These are phyloP conservation scores for Eciton burchellii DNA, from an alignment of 1,140 invertebrate genomes.

Conservation along the genomic window DNA sequence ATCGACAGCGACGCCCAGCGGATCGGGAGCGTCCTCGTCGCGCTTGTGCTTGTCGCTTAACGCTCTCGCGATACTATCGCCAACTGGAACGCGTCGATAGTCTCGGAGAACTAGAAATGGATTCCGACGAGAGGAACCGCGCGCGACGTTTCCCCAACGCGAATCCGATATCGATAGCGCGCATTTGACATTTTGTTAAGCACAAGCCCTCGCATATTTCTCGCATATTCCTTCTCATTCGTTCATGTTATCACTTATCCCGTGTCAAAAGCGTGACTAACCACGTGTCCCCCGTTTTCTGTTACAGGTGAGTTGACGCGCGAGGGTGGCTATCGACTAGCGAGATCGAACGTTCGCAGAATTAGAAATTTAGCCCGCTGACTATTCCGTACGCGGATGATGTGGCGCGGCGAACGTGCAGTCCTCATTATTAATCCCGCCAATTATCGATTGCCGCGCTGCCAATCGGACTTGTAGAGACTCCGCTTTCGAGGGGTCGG, in stretches of 20 bases:
- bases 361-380: conserved; percentile 69
- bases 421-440: conserved; percentile 79
- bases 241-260: no score
- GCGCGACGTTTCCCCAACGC: background rate
- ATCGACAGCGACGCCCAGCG: conserved; percentile 61
- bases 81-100: background rate
- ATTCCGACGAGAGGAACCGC: background rate
- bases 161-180: background rate
- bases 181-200: background rate
- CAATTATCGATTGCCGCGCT: conserved; percentile 77
- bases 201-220: no score
- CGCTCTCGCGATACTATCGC: background rate
- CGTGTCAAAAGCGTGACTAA: conserved; percentile 39
- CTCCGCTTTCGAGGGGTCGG: conserved; percentile 72
- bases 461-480: conserved; percentile 66
- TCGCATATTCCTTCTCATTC: no score
- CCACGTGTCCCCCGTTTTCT: conserved; percentile 54
- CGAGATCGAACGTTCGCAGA: conserved; percentile 13
- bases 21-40: conserved; percentile 17
- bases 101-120: background rate
- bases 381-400: background rate
- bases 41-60: background rate
- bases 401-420: conserved; percentile 55
- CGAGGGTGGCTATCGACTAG: background rate
- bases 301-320: conserved; percentile 71